phyloP scores from a whole-genome alignment of 2,113 vertebrate species.

The Hyla sarda region DNA sequence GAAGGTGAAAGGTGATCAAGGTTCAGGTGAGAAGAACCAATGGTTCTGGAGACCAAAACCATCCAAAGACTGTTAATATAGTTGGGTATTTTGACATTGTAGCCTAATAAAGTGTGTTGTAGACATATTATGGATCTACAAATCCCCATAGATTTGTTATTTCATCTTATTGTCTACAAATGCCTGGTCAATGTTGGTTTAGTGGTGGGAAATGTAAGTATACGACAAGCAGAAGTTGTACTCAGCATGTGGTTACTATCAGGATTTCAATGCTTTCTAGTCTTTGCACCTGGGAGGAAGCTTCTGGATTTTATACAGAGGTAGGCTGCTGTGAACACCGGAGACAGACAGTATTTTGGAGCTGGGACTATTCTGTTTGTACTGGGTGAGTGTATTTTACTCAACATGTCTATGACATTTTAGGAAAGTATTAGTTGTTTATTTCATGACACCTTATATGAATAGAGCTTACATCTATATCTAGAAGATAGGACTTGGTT shows the following conservation, averaged over 20 bases:
- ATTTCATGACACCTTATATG: background rate
- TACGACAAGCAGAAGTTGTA: background rate
- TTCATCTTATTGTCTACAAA: background rate
- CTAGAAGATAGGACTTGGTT: background rate
- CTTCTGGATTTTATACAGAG: background rate
- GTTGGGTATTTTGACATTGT: too few species aligned
- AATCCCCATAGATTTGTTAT: background rate
- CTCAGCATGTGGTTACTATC: background rate
- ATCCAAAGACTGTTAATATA: too few species aligned
- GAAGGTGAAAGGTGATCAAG: background rate
- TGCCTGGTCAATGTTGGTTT: background rate
- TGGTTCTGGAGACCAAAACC: background rate
- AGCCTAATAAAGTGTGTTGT: background rate
- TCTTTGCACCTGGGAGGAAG: background rate
- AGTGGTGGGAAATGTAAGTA: background rate
- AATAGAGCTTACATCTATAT: background rate
- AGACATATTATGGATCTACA: background rate
- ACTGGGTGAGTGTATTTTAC: background rate
- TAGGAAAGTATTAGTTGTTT: background rate
- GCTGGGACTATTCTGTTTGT: background rate
- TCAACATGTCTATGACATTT: background rate
- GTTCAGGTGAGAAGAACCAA: background rate
- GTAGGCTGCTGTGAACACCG: slow-evolving; percentile 10
- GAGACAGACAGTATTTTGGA: slow-evolving; percentile 28
- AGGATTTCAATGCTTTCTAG: background rate